Percentiles rank a stretch among this genome's conserved stretches.
phyloP scores from a whole-genome alignment of 2,797 vertebrate species.

The Phrynocephalus vlangalii region DNA sequence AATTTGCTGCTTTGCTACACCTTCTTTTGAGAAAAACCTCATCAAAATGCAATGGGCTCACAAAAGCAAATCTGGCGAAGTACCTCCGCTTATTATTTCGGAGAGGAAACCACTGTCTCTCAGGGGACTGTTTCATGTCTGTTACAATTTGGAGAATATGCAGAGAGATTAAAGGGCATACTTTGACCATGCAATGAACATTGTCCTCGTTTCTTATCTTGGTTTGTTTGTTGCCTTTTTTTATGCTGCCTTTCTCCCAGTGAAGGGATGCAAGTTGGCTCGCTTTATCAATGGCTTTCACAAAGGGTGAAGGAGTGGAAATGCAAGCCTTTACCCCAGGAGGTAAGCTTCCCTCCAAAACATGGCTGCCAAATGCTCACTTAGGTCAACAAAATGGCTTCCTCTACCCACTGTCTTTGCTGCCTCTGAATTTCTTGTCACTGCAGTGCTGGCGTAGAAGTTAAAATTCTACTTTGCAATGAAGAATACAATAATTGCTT shows the following conservation, averaged over 20 bases:
- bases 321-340: not conserved
- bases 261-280: no score
- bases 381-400: no score
- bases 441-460: no score
- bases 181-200: slow-evolving; percentile 23
- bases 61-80: slow-evolving; percentile 14
- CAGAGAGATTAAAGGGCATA: slow-evolving; percentile 23
- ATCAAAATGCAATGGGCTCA: slow-evolving; percentile 33
- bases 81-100: slow-evolving; percentile 33
- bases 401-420: no score
- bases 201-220: slow-evolving; percentile 13
- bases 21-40: slow-evolving; percentile 6
- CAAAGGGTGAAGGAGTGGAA: not conserved
- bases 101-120: slow-evolving; percentile 23
- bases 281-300: not conserved
- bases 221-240: no score
- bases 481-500: no score
- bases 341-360: no score
- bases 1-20: slow-evolving; percentile 37
- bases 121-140: slow-evolving; percentile 8
- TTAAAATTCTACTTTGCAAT: no score
- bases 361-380: not conserved
- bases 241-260: no score
- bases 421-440: no score
- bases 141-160: not conserved